Base-by-base conservation (phyloP, 2,113 vertebrate species). In the Probosciger aterrimus region DNA sequence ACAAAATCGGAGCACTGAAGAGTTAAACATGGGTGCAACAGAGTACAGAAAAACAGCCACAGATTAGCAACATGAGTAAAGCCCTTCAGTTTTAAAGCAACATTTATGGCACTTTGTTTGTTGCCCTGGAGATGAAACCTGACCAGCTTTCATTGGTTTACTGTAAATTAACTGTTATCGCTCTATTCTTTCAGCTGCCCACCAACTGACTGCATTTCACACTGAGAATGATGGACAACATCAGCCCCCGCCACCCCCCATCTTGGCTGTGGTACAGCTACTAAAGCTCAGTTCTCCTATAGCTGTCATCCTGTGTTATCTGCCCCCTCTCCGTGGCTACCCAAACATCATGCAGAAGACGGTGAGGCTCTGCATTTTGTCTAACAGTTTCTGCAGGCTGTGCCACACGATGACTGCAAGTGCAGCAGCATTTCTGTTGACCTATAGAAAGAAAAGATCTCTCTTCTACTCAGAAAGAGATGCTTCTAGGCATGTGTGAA, bases 111-210 rank as follows among this genome's bases (percentile, higher is more conserved):
- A 77, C 33, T 44, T 59, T 50, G 23, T 27, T 65, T 71, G 79
- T 85, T 92, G 92, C 35, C 79, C 92, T 90, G 67, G 81, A 93
- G 85, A 93, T 77, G 47, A 88, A 96, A 92, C 17, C 82, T 55
- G 41, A 89, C 75, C 70, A 62, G 52, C 71, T 88, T 92, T 87
- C 0, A 1, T 23, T 47, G 39, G 14, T 93, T 82, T 77, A 87
- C 60, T 86, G 82, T 74, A 85, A 90, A 90, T 81, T 91, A 94
- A 92, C 19, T 52, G 47, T 35, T 84, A 49, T 49, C 7, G 5
- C 81, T 47, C 62, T 88, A 41, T 83, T 87, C 47, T 41, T n/a
- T 55, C 17, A 93, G 64, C 69, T 81, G 44, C 82, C 43, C 33
- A 52, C 63, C 86, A 80, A 75, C 23, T 39, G 68, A 64, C 49